Evolutionary conservation across 2,113 vertebrate genomes (phyloP), one percentile per base, ranked within the genome.

Genomic region (Uropsilus gracilis): DNA sequence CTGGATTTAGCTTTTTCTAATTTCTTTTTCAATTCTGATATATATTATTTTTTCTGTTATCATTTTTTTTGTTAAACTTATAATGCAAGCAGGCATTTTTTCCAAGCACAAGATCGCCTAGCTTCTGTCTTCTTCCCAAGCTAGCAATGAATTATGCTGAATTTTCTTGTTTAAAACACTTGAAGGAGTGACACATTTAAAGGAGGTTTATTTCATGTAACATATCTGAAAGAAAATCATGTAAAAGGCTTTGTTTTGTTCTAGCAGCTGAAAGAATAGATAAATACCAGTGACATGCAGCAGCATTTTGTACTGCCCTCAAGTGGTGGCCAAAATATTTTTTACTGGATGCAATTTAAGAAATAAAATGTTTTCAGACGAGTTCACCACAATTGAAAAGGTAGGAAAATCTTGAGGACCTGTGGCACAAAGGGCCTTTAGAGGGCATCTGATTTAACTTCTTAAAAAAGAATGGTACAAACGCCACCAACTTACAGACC

Each of bases 281-380:
- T n/a, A 96, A 91, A 50, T 53, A 86, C 28, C 86, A 75, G 48
- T 30, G 30, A 59, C 48, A 63, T 2, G 2, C 46, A 89, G 57
- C 63, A 86, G 53, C 94, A 66, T 82, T 95, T 95, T 66, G 46
- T 76, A 95, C 95, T 97, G 94, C 96, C 96, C 92, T 94, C 97
- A 94, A 93, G 96, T 97, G 96, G 91, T 94, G 66, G 61, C 64
- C 86, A 59, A 89, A 75, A 77, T 59, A 55, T 91, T 37, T 87
- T 83, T 55, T 92, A 18, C 59, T 68, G 26, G 50, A 24, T 95
- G 85, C 18, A 84, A 71, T 90, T 92, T 61, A 63, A 73, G 75
- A 34, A 78, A 83, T 66, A 76, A 89, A 94, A 68, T n/a, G 12
- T 82, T 91, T 94, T 92, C 81, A 66, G 48, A 90, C 46, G 46